A percentile compares a stretch with the other conserved stretches of the same genome.
These are phyloP conservation scores for Parotocinclus haroldoi DNA, from an alignment of 2,797 vertebrate genomes.

Conservation along the genomic window DNA sequence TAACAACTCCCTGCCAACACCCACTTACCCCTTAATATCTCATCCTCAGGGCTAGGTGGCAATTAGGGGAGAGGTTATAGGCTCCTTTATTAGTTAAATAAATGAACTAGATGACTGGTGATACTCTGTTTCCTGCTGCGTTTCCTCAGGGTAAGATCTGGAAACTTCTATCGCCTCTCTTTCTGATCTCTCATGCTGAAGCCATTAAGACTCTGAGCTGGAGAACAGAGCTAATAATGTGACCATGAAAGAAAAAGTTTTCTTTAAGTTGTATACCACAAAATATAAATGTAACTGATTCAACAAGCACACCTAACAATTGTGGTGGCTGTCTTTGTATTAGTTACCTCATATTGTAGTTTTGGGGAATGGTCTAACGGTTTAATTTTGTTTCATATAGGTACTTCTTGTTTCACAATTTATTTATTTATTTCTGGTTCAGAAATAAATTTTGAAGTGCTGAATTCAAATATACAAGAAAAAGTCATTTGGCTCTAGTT, in stretches of 20 bases:
- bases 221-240: constrained; percentile 56
- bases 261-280: too few relatives aligned
- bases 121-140: constrained; percentile 59
- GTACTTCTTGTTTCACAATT: too few relatives aligned
- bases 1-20: constrained; percentile 56
- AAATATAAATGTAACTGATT: too few relatives aligned
- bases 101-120: constrained; percentile 44
- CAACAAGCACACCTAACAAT: too few relatives aligned
- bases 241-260: constrained; percentile 35
- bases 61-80: constrained; percentile 65
- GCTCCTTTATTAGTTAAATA: constrained; percentile 59
- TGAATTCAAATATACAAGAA: too few relatives aligned
- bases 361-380: too few relatives aligned
- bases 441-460: too few relatives aligned
- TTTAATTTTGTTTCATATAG: too few relatives aligned
- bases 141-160: constrained; percentile 49
- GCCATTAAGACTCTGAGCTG: constrained; percentile 57
- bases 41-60: constrained; percentile 59
- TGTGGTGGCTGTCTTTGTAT: too few relatives aligned
- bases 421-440: too few relatives aligned
- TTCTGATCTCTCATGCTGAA: constrained; percentile 58
- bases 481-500: too few relatives aligned
- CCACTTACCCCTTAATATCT: constrained; percentile 52
- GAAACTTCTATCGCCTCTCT: constrained; percentile 17
- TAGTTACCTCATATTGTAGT: too few relatives aligned